Evolutionary conservation across 2,888 invertebrate species (phyloP), one percentile per base, ranked within the genome.

Genomic region (Melitaea athalia): DNA sequence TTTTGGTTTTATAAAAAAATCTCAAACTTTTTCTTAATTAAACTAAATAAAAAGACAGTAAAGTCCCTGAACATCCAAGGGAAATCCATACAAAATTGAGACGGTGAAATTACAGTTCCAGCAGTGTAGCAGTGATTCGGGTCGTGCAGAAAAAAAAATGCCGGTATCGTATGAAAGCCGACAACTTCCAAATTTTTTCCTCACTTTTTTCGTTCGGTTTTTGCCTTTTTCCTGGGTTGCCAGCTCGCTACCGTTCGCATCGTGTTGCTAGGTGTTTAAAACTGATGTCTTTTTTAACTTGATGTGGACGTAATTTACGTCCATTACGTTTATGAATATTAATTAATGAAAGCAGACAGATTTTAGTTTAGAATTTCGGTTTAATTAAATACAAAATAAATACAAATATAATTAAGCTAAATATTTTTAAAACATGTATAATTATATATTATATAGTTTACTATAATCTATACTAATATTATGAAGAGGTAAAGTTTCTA

Each of bases 81-180:
- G 59, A 67, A 69, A 71, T 59, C 52, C 66, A 63, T 66, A 63
- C 67, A 68, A 72, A 77, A 76, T 76, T 72, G 73, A 72, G 75
- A 74, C 74, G 68, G 75, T 72, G 70, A 77, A 81, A 80, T 81
- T 78, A 77, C 75, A 72, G 76, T 79, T 76, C 77, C 76, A 76
- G 70, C 73, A 75, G 74, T 74, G 73, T 73, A 74, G 79, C 80
- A 80, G 76, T 79, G 82, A 83, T 81, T 82, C 81, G 77, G 79
- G 78, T 79, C 77, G 78, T 70, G 73, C 70, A 68, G 69, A 71
- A 72, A 72, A 65, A 71, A 79, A 78, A 78, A 78, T 82, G 74
- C 78, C 77, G 76, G 81, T 80, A 82, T 82, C 82, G 81, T 76
- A 74, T 78, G 78, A 83, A 85, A 86, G 84, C 84, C 83, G 84